Percentiles rank a stretch among this genome's conserved stretches.
Conservation (phyloP, 2,113 vertebrate species). For the Brachirus orientalis region DNA sequence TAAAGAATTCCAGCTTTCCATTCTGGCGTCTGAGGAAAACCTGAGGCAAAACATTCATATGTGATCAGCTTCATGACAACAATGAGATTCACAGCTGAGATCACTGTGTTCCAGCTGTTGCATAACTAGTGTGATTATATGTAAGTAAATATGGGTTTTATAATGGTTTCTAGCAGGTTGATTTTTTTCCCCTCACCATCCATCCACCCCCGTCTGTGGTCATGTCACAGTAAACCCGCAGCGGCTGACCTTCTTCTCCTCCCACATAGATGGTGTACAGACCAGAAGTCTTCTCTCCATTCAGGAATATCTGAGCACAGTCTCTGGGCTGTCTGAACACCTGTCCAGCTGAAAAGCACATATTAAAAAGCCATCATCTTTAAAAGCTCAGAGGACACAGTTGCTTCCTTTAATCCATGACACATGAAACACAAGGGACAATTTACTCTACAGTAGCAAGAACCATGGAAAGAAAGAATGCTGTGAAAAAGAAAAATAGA, state of each 20-base stretch:
- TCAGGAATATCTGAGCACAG: constrained; percentile 91
- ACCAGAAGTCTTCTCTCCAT: constrained; percentile 89
- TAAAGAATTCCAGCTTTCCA: constrained; percentile 90
- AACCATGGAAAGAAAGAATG: not conserved
- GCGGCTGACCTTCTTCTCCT: constrained; percentile 84
- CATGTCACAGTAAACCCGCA: constrained; percentile 96
- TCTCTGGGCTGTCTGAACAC: constrained; percentile 87
- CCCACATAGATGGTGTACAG: constrained; percentile 89
- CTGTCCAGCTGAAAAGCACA: constrained; percentile 72
- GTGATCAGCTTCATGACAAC: constrained; percentile 15
- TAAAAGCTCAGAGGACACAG: not conserved
- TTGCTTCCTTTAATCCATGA: not conserved
- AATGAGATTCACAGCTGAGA: not conserved
- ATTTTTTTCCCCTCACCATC: constrained; percentile 86
- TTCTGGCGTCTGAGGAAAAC: constrained; percentile 92
- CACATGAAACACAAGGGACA: not conserved
- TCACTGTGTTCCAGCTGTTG: not conserved
- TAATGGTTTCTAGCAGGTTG: constrained; percentile 7
- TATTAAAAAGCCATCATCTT: constrained; percentile 33
- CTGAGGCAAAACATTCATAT: constrained; percentile 68
- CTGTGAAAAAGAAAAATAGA: not conserved
- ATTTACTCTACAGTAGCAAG: not conserved
- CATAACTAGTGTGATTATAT: not conserved
- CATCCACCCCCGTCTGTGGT: constrained; percentile 92
- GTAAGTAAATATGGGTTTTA: not conserved